These are phyloP conservation scores for Podabrus alpinus DNA, from an alignment of 2,888 invertebrate species.

Conservation along the genomic window DNA sequence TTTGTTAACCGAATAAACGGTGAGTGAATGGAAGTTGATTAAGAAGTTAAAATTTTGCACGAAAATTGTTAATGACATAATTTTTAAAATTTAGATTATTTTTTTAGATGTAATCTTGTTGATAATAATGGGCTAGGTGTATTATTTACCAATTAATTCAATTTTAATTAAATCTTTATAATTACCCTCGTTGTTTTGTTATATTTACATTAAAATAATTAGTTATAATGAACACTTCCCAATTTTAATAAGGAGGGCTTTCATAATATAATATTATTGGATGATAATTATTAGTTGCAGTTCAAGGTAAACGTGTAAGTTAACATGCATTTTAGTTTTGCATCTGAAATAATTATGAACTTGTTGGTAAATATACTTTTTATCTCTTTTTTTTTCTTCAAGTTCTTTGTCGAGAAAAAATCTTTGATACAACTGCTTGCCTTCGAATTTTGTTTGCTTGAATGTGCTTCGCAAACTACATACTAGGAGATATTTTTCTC, in stretches of 20 bases:
- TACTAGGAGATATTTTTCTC: too few relatives aligned
- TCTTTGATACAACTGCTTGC: too few relatives aligned
- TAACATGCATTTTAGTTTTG: not conserved
- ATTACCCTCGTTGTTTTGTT: not conserved
- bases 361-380: not conserved
- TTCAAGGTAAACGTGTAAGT: not conserved
- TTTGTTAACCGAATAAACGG: conserved; percentile 9
- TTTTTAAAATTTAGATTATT: not conserved
- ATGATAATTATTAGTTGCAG: not conserved
- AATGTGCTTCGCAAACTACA: too few relatives aligned
- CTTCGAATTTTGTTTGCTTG: too few relatives aligned
- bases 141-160: not conserved
- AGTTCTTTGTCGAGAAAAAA: too few relatives aligned
- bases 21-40: conserved; percentile 4
- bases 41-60: not conserved
- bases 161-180: not conserved
- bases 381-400: too few relatives aligned
- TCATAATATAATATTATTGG: not conserved
- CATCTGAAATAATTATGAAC: not conserved
- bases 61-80: not conserved
- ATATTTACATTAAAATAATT: not conserved
- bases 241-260: not conserved
- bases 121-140: not conserved
- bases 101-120: not conserved
- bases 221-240: not conserved